Evolutionary conservation across 1,140 invertebrate species (phyloP).

Genomic region (Drosophila leontia): DNA sequence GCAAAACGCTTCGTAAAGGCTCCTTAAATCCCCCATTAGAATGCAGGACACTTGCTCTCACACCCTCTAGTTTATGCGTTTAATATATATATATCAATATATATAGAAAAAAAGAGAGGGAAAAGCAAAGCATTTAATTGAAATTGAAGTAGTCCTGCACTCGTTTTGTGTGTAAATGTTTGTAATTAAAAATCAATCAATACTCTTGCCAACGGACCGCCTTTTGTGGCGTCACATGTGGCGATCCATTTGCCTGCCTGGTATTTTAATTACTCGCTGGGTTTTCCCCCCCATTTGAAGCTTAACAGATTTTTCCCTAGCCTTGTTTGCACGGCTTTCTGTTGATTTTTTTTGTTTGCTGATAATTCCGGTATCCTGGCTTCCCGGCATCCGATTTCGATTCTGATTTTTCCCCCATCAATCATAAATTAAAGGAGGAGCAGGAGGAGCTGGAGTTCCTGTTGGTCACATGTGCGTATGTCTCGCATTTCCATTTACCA

Average conservation of each 20-base stretch:
- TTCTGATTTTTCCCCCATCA: conserved; percentile 50
- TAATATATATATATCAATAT: conserved; percentile 48
- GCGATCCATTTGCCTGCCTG: conserved; percentile 73
- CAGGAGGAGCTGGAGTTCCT: conserved; percentile 6
- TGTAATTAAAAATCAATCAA: conserved; percentile 84
- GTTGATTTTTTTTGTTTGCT: conserved; percentile 13
- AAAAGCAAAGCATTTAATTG: conserved; percentile 65
- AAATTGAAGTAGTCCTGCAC: conserved; percentile 68
- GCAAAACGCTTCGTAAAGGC: conserved; percentile 36
- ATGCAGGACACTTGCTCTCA: conserved; percentile 35
- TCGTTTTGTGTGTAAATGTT: conserved; percentile 69
- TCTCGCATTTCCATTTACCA: conserved; percentile 30
- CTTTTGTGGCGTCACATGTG: conserved; percentile 74
- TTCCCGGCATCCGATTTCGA: conserved; percentile 25
- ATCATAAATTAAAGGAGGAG: conserved; percentile 63
- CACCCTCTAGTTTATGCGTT: conserved; percentile 73
- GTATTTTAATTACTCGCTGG: conserved; percentile 79
- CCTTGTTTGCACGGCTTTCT: conserved; percentile 14
- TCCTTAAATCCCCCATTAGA: conserved; percentile 50
- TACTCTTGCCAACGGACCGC: conserved; percentile 53
- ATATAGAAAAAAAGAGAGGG: not conserved
- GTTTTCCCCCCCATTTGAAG: conserved; percentile 21
- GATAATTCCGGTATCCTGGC: not conserved
- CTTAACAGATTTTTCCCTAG: conserved; percentile 39
- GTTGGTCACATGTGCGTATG: conserved; percentile 58